Evolutionary conservation across 2,888 invertebrate genomes (phyloP), one percentile per base, ranked within the genome.

Genomic region (Conchocele bisecta): DNA sequence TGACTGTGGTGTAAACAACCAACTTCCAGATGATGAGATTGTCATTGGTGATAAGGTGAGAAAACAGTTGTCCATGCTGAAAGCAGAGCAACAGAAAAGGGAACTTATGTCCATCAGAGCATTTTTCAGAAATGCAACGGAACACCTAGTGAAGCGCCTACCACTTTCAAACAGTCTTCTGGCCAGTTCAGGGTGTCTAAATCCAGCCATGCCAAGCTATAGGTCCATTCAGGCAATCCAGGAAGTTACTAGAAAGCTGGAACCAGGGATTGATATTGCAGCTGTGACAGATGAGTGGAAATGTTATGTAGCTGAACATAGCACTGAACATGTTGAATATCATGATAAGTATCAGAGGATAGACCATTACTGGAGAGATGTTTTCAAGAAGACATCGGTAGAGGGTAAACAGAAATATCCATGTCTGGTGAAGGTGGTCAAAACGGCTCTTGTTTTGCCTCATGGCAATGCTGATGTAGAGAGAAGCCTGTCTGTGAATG

Each of bases 401-500:
- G 22, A 22, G n/a, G 42, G n/a, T 17, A 17, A 42, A 3, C 42
- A 7, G 7, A 42, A 42, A 42, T 42, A 42, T n/a, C 15, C 31
- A 31, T 24, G 31, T 13, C 35, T 51, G 33, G 13, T 20, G 9
- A 15, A 33, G 26, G 31, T 31, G 7, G 51, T 65, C 22, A 69
- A 65, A 33, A 60, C 57, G 22, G 69, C 61, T 15, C 33, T 69
- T 7, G 65, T 69, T 17, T 35, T 69, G 31, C 54, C 69, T 17
- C 69, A 74, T 65, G 66, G 61, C 24, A 74, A 69, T 58, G 66
- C 46, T 41, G 64, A 73, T 64, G 54, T 66, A 39, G 57, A 71
- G 51, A 66, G 64, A n/a, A 15, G 24, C 20, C 26, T 51, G 11
- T 51, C 51, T n/a, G 51, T 9, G n/a, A 51, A 51, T 33, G 35